Percentiles rank a stretch among this genome's conserved stretches.
phyloP scores from a whole-genome alignment of 2,888 invertebrate species.

The Orthosia gothica region DNA sequence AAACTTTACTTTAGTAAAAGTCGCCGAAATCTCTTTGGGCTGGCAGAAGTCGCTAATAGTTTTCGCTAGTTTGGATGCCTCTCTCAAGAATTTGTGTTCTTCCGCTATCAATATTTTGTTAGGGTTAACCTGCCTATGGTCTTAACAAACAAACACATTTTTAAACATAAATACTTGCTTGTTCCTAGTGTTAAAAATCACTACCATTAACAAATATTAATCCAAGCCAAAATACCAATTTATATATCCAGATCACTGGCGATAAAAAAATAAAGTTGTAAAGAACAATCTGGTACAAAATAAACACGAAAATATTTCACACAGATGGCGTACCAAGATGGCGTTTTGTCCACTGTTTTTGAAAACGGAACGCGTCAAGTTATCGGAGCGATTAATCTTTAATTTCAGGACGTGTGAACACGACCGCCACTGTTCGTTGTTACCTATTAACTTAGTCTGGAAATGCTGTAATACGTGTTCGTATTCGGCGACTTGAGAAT shows the following conservation, averaged over 20 bases:
- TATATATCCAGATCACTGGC: constrained; percentile 29
- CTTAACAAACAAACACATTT: neutral
- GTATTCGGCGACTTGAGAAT: constrained; percentile 32
- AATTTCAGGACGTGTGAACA: constrained; percentile 81
- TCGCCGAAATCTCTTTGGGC: too few species aligned
- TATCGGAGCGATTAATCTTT: constrained; percentile 77
- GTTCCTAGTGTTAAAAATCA: constrained; percentile 32
- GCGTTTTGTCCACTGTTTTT: constrained; percentile 71
- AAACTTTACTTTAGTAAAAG: too few species aligned
- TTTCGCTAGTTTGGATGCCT: neutral
- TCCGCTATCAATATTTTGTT: neutral
- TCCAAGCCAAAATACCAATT: constrained; percentile 35
- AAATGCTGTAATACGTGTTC: constrained; percentile 48
- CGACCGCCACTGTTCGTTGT: constrained; percentile 63
- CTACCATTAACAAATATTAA: constrained; percentile 23
- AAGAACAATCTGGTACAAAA: constrained; percentile 54
- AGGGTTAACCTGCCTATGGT: neutral
- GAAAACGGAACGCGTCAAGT: constrained; percentile 64
- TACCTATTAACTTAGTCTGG: constrained; percentile 69
- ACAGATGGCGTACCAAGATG: constrained; percentile 62
- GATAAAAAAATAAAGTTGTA: constrained; percentile 65
- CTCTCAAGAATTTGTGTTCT: neutral
- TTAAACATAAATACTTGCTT: neutral
- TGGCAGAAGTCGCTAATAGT: neutral
- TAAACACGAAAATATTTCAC: constrained; percentile 64